A percentile compares a stretch with the other conserved stretches of the same genome.
These are phyloP conservation scores for Leucophenga maculata DNA, from an alignment of 2,888 invertebrate species.

Conservation along the genomic window DNA sequence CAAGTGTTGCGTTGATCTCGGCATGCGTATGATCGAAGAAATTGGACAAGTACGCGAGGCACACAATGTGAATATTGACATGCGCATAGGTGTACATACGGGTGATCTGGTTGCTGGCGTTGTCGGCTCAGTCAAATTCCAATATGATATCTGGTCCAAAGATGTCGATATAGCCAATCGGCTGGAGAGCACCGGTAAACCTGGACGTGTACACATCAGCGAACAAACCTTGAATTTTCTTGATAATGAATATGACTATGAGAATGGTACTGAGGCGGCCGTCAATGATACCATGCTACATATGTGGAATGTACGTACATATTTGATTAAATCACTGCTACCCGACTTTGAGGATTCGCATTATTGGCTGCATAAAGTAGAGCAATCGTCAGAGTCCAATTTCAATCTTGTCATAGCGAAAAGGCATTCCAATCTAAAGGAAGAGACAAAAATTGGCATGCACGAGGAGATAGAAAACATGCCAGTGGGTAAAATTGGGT, in stretches of 20 bases:
- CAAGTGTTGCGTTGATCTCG: conserved; percentile 88
- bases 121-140: conserved; percentile 92
- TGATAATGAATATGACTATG: conserved; percentile 80
- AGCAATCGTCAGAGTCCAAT: background rate
- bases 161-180: conserved; percentile 96
- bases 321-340: conserved; percentile 78
- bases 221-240: conserved; percentile 86
- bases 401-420: conserved; percentile 45
- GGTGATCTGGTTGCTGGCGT: conserved; percentile 94
- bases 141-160: conserved; percentile 98
- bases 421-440: conserved; percentile 42
- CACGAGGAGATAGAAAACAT: conserved; percentile 84
- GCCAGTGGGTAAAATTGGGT: conserved; percentile 84
- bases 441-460: conserved; percentile 78
- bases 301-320: conserved; percentile 76
- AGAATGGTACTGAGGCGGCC: conserved; percentile 78
- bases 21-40: conserved; percentile 90
- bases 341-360: conserved; percentile 61
- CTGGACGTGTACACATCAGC: conserved; percentile 85
- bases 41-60: conserved; percentile 85
- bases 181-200: conserved; percentile 93
- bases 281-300: conserved; percentile 80
- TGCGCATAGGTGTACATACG: conserved; percentile 95
- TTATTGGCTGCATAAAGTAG: background rate
- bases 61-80: conserved; percentile 87